Evolutionary conservation across 1,140 invertebrate species (phyloP).

Genomic region (Monochamus saltuarius): DNA sequence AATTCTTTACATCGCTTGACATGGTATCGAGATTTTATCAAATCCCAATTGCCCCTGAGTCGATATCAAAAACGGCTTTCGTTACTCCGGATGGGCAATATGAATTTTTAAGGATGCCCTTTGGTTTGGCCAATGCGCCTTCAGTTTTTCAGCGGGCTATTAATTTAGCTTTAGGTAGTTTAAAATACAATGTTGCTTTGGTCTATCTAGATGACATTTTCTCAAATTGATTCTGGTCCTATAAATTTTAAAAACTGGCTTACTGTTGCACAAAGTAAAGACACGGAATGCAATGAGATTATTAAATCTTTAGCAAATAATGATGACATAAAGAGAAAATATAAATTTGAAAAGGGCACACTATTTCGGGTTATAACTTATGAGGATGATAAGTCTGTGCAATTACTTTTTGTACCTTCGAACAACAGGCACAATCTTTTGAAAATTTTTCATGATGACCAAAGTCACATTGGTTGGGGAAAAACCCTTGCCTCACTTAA

Average conservation of each 20-base stretch:
- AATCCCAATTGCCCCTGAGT: slow-evolving; percentile 40
- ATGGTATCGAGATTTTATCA: slow-evolving; percentile 36
- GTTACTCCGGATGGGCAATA: slow-evolving; percentile 33
- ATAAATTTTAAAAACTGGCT: too few species aligned
- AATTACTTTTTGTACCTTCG: slow-evolving; percentile 15
- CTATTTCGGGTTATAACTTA: slow-evolving; percentile 3
- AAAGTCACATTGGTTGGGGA: too few species aligned
- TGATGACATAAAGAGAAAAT: slow-evolving; percentile 4
- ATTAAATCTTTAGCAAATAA: slow-evolving; percentile 14
- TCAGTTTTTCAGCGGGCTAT: too few species aligned
- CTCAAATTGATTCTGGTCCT: too few species aligned
- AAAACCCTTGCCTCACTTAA: too few species aligned
- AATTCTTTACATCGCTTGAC: slow-evolving; percentile 40
- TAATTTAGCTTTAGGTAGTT: too few species aligned
- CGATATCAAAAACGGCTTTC: slow-evolving; percentile 42
- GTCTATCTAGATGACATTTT: too few species aligned
- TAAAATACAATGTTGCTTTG: too few species aligned
- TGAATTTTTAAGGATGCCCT: slow-evolving; percentile 22
- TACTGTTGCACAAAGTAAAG: not conserved
- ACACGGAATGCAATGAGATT: slow-evolving; percentile 8
- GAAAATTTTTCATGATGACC: slow-evolving; percentile 7
- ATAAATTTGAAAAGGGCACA: slow-evolving; percentile 19
- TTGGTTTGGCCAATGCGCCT: too few species aligned
- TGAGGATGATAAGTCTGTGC: not conserved
- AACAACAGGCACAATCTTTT: slow-evolving; percentile 18